Percentiles rank a stretch among this genome's conserved stretches.
Evolutionary conservation across 1,140 invertebrate genomes (phyloP).

Genomic region (Drosophila nannoptera): DNA sequence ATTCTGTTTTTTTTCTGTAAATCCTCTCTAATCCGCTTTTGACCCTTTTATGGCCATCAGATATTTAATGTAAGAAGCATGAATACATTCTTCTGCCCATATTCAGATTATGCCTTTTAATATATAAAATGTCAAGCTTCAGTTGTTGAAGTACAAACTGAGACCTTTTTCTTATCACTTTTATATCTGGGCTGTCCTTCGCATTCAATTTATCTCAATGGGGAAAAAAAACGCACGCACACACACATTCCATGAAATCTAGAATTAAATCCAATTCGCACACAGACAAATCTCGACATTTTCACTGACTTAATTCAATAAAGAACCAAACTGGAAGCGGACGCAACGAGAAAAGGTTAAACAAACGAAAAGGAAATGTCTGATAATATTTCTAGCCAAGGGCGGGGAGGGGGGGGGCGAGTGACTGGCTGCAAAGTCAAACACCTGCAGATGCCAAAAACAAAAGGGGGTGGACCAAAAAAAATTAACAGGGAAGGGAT

Average conservation of each 20-base stretch:
- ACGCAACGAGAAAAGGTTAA: constrained; percentile 23
- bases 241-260: constrained; percentile 37
- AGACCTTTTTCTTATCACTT: neutral
- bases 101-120: neutral
- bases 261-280: constrained; percentile 41
- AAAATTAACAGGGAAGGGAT: neutral
- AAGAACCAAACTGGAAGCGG: neutral
- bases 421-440: constrained; percentile 53
- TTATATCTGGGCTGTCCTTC: neutral
- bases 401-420: constrained; percentile 22
- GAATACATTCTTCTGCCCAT: neutral
- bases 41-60: too few relatives aligned
- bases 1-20: too few relatives aligned
- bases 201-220: constrained; percentile 28
- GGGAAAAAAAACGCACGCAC: neutral
- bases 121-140: constrained; percentile 2
- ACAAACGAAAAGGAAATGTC: constrained; percentile 42
- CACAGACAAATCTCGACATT: constrained; percentile 51
- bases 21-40: too few relatives aligned
- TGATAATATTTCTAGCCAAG: constrained; percentile 52
- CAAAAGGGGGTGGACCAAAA: constrained; percentile 27
- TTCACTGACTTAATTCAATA: constrained; percentile 59
- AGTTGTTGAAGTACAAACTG: neutral
- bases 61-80: too few relatives aligned
- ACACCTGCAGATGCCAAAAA: constrained; percentile 63